Percentiles rank a stretch among this genome's conserved stretches.
phyloP scores from a whole-genome alignment of 2,888 invertebrate species.

The Lumbricus terrestris region DNA sequence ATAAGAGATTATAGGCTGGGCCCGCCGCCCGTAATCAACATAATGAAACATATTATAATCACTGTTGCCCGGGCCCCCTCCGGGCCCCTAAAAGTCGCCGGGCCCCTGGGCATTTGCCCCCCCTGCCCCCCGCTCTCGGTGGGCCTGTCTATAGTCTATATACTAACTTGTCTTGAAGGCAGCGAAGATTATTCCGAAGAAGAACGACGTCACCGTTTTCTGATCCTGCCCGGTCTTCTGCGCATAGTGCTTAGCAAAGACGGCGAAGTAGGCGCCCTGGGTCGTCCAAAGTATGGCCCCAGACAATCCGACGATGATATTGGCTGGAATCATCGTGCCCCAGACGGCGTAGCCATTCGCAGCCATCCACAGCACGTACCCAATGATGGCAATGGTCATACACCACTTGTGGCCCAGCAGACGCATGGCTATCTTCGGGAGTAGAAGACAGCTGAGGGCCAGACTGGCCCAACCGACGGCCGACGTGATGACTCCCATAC shows the following conservation, averaged over 20 bases:
- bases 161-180: slow-evolving; percentile 92
- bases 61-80: too few relatives aligned
- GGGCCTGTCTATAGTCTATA: too few relatives aligned
- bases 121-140: too few relatives aligned
- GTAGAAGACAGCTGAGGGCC: not conserved
- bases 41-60: too few relatives aligned
- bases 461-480: slow-evolving; percentile 7
- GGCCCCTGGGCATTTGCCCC: too few relatives aligned
- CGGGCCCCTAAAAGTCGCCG: too few relatives aligned
- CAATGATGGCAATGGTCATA: slow-evolving; percentile 83
- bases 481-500: slow-evolving; percentile 17
- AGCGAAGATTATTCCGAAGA: slow-evolving; percentile 98
- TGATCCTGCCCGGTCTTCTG: slow-evolving; percentile 71
- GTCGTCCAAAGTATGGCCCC: slow-evolving; percentile 98
- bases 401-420: slow-evolving; percentile 74
- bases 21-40: too few relatives aligned
- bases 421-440: slow-evolving; percentile 11
- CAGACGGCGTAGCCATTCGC: slow-evolving; percentile 74
- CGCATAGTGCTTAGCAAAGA: slow-evolving; percentile 68
- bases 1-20: too few relatives aligned
- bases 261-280: slow-evolving; percentile 93
- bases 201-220: slow-evolving; percentile 86
- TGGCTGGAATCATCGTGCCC: slow-evolving; percentile 73
- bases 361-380: slow-evolving; percentile 90
- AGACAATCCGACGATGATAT: slow-evolving; percentile 85